These are phyloP conservation scores for Acleris literana DNA, from an alignment of 2,888 invertebrate genomes.

Conservation along the genomic window DNA sequence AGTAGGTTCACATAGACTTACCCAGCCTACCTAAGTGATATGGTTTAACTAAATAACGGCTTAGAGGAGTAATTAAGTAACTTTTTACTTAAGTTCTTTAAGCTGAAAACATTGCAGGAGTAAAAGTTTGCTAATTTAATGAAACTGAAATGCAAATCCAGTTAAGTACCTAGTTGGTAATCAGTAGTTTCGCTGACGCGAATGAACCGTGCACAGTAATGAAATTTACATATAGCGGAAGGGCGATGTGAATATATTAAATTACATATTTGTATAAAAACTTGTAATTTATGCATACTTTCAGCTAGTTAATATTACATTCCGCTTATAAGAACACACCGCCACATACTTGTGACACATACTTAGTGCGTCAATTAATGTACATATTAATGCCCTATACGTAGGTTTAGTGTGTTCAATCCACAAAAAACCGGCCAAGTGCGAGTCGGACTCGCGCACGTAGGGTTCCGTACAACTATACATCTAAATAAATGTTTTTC, in stretches of 20 bases:
- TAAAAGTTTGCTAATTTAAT: constrained; percentile 30
- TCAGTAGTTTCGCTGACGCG: constrained; percentile 30
- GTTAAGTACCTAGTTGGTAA: constrained; percentile 28
- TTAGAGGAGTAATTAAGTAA: constrained; percentile 8
- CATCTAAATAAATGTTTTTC: too few species aligned
- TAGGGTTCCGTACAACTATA: too few species aligned
- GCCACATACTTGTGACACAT: too few species aligned
- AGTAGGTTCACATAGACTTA: too few species aligned
- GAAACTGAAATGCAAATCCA: constrained; percentile 33
- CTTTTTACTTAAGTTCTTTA: constrained; percentile 13
- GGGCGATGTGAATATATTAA: constrained; percentile 22
- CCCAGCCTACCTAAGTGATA: not conserved
- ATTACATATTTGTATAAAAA: constrained; percentile 7
- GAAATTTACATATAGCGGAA: constrained; percentile 31
- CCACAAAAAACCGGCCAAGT: too few species aligned
- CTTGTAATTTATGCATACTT: not conserved
- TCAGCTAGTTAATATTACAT: not conserved
- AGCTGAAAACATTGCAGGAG: constrained; percentile 11
- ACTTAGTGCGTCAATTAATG: too few species aligned
- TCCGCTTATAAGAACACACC: too few species aligned
- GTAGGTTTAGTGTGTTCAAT: too few species aligned
- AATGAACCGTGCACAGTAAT: constrained; percentile 30
- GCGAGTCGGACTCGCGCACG: too few species aligned
- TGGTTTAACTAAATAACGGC: constrained; percentile 3
- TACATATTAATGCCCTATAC: too few species aligned